Evolutionary conservation across 2,888 invertebrate genomes (phyloP).

Genomic region (Leucophenga montana): DNA sequence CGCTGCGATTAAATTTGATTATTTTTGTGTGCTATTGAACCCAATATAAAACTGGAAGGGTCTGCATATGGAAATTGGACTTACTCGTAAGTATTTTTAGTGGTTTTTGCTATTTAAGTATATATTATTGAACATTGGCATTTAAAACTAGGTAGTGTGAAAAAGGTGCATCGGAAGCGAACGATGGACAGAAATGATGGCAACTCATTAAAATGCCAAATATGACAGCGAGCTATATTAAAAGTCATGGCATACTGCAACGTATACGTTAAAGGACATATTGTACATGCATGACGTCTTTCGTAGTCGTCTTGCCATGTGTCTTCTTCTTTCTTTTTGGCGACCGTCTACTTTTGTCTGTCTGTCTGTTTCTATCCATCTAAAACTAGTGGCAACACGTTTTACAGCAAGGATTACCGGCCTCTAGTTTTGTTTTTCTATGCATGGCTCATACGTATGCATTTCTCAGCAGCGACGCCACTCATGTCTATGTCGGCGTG

Average conservation of each 20-base stretch:
- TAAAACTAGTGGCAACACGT: constrained; percentile 12
- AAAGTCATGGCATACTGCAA: no score
- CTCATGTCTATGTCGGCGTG: neutral
- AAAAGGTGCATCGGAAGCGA: neutral
- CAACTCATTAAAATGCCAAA: constrained; percentile 21
- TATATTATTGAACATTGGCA: constrained; percentile 23
- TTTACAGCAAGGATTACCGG: constrained; percentile 21
- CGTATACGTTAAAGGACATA: neutral
- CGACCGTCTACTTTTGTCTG: neutral
- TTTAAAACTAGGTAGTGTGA: neutral
- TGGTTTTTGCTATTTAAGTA: constrained; percentile 32
- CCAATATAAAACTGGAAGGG: constrained; percentile 38
- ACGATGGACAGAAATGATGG: neutral
- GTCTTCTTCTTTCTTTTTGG: neutral
- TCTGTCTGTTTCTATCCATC: neutral
- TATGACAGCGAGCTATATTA: neutral
- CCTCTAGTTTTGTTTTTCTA: neutral
- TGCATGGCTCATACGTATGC: constrained; percentile 1
- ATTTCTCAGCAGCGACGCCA: constrained; percentile 5
- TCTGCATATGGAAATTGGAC: constrained; percentile 1
- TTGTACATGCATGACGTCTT: constrained; percentile 17
- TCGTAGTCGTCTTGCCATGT: no score
- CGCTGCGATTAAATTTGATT: neutral
- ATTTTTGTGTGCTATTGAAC: constrained; percentile 59
- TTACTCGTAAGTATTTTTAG: neutral